Percentiles rank a stretch among this genome's conserved stretches.
These are phyloP conservation scores for Anabacerthia variegaticeps DNA, from an alignment of 2,797 vertebrate genomes.

Conservation along the genomic window DNA sequence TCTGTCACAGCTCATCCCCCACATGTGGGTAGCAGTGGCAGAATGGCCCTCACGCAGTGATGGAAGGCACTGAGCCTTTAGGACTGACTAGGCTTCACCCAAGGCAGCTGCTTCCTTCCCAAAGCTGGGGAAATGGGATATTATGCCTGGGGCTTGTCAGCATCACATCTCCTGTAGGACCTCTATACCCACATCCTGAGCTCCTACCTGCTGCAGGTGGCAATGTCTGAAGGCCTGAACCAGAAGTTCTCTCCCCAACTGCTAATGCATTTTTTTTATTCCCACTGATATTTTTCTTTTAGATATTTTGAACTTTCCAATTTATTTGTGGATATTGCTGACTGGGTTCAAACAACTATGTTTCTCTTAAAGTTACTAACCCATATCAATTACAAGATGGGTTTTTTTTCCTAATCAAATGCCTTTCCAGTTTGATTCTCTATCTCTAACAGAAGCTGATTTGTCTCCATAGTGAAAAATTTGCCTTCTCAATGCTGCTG, in stretches of 20 bases:
- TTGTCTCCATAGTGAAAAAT: background rate
- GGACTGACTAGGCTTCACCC: background rate
- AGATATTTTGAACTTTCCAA: background rate
- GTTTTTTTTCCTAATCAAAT: rapidly evolving
- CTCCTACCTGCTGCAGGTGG: background rate
- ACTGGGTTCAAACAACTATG: background rate
- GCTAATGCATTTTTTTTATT: background rate
- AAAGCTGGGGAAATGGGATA: background rate
- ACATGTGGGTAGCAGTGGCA: background rate
- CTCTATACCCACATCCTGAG: background rate
- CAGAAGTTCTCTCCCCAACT: background rate
- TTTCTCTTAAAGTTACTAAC: background rate
- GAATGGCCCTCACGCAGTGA: rapidly evolving
- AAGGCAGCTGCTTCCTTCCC: background rate
- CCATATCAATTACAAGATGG: background rate
- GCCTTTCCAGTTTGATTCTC: background rate
- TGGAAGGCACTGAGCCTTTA: conserved; percentile 69
- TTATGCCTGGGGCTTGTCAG: rapidly evolving
- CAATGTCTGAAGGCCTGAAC: background rate
- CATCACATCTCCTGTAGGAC: background rate
- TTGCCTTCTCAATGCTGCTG: background rate
- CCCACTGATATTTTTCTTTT: background rate
- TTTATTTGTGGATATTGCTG: background rate
- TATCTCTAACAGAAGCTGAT: background rate
- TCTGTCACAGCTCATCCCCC: background rate